Base-by-base conservation (phyloP, 2,888 invertebrate genomes). In the Pristionchus japonicus region DNA sequence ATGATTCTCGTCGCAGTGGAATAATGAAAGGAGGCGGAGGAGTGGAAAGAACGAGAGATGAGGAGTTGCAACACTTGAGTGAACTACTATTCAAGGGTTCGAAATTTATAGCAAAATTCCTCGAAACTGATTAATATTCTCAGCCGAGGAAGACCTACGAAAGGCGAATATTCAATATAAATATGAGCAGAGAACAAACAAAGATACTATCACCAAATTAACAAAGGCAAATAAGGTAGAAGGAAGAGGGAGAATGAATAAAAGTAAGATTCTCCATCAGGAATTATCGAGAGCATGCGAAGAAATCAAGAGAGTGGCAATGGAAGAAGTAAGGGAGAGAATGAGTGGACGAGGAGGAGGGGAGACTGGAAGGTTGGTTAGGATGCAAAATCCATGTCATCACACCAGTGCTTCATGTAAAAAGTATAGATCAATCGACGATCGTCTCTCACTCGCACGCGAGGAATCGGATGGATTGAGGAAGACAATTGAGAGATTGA, bases 281-380 rank as follows among this genome's bases (percentile, higher is more conserved):
- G 87, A 87, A 27, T 27, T 87, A 23, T 77, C 70, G 0, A 80
- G 77, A 17, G 87, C 87, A 17, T 80, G 77, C 23, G 87, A 87
- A n/a, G 87, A 87, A 37, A 80, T 87, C 27, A 87, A 87, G 61
- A 34, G 80, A 34, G 80, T 64, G n/a, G 87, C 87, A 27, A 52
- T 87, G 77, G 87, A 77, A 70, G 87, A 87, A 61, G 61, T 80
- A 40, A 57, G 40, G n/a, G 80, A 77, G 43, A 77, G 61, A 61
- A 80, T 80, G 77, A 87, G 34, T 77, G 57, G 61, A 87, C 52
- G 77, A n/a, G 74, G 77, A 57, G 87, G n/a, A n/a, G n/a, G 70
- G 31, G 70, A 70, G 4, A 70, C 86, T 27, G 47, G 27, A 11
- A 86, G 86, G 67, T 86, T 17, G 4, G 47, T n/a, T 27, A n/a